phyloP scores from a whole-genome alignment of 2,113 vertebrate species.

The Acrocephalus arundinaceus region DNA sequence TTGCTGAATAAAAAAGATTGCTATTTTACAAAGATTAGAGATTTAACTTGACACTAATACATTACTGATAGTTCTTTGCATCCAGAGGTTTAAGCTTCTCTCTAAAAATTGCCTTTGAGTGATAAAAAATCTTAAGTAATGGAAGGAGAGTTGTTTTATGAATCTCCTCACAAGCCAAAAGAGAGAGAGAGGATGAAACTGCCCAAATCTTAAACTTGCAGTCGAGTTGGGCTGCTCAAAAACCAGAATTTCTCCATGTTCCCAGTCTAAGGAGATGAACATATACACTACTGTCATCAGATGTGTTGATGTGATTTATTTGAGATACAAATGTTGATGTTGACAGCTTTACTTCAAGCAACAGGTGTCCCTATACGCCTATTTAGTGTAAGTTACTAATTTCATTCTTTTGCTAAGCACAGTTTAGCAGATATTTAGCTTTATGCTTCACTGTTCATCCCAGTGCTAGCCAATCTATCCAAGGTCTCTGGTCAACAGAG shows the following conservation, averaged over 20 bases:
- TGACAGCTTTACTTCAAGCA: background rate
- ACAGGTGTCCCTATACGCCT: background rate
- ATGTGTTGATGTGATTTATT: background rate
- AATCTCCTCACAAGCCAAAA: background rate
- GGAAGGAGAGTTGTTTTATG: background rate
- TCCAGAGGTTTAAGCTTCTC: background rate
- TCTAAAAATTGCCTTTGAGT: background rate
- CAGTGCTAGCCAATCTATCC: background rate
- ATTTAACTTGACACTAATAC: background rate
- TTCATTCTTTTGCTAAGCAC: background rate
- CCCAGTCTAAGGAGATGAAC: background rate
- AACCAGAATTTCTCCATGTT: background rate
- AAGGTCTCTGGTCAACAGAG: background rate
- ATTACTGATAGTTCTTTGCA: background rate
- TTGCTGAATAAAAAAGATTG: background rate
- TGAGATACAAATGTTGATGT: background rate
- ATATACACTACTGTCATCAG: background rate
- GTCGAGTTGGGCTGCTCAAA: background rate
- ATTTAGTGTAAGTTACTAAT: background rate
- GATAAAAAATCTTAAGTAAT: background rate
- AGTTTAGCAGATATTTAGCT: background rate
- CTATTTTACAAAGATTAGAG: background rate
- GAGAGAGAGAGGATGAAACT: background rate
- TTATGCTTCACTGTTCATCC: background rate
- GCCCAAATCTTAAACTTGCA: background rate